Base-by-base conservation (phyloP, 2,888 invertebrate genomes). In the Agrochola lota region DNA sequence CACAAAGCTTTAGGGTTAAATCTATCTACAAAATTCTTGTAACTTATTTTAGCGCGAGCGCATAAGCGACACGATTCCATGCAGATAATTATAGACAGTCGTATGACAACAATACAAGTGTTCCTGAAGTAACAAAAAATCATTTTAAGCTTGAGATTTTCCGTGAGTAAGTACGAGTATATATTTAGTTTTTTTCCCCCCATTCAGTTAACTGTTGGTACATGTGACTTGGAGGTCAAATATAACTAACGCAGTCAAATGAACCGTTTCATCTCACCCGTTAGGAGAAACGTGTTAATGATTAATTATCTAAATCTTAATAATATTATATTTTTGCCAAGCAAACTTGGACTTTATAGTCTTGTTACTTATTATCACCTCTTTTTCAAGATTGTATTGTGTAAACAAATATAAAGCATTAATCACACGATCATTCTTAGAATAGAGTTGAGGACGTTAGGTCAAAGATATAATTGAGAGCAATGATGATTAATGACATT, bases 381-480 rank as follows among this genome's bases (percentile, higher is more conserved):
- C 35, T 26, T 57, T 20, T 40, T 4, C 2, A 81, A 49, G 23
- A 35, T 67, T 70, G 23, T 62, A 55, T 49, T 68, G 59, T 60
- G 63, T 75, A 60, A 73, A 71, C 72, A 66, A 82, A 71, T 59
- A 15, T 64, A 40, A 59, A 68, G 52, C 40, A 73, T 63, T 17
- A 62, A 64, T 73, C 43, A 55, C 72, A 62, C 9, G 66, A 75
- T 59, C 49, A 64, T 85, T 77, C 74, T 63, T 40, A 71, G 74
- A 72, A 76, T n/a, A 64, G 26, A 75, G 69, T 59, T 81, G 63
- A 78, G 74, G 74, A 76, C 69, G 35, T 77, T 77, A 73, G 82
- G 75, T 80, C 75, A 75, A 55, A 78, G 30, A 69, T 80, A 77
- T 77, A 63, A 83, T 67, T 73, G 77, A 71, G 83, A 80, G 80